phyloP scores from a whole-genome alignment of 53 echinoderm and acorn worm genomes.

The Arbacia lixula region DNA sequence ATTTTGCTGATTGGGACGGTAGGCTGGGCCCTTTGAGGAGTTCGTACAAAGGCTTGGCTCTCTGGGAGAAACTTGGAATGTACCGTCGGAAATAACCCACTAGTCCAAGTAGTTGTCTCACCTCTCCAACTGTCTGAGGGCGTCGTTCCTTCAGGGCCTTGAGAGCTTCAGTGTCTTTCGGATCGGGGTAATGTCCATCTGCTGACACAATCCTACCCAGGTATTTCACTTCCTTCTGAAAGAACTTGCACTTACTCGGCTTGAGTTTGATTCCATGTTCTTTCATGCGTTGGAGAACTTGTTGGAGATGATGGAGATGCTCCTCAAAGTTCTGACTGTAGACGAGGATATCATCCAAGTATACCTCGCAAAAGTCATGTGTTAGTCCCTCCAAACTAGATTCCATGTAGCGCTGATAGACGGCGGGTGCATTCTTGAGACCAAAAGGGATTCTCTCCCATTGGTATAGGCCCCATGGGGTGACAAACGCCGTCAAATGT shows the following conservation, averaged over 20 bases:
- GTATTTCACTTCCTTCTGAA: conserved; percentile 63
- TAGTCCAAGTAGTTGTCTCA: conserved; percentile 60
- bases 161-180: conserved; percentile 55
- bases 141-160: conserved; percentile 21
- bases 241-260: conserved; percentile 51
- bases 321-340: conserved; percentile 41
- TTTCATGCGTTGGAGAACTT: conserved; percentile 21
- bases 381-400: conserved; percentile 45
- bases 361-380: conserved; percentile 38
- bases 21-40: no score
- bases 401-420: conserved; percentile 61
- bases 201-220: conserved; percentile 60
- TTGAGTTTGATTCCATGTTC: conserved; percentile 49
- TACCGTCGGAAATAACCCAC: conserved; percentile 61
- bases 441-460: conserved; percentile 81
- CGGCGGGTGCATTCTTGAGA: conserved; percentile 70
- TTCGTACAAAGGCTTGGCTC: conserved; percentile 64
- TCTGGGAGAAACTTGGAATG: conserved; percentile 52
- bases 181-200: conserved; percentile 43
- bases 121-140: conserved; percentile 56
- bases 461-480: conserved; percentile 83
- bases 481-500: conserved; percentile 69
- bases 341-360: conserved; percentile 57
- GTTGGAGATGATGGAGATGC: conserved; percentile 28
- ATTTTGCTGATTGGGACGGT: no score